A percentile compares a stretch with the other conserved stretches of the same genome.
phyloP scores from a whole-genome alignment of 2,797 vertebrate species.

The Rhadinocentrus ornatus region DNA sequence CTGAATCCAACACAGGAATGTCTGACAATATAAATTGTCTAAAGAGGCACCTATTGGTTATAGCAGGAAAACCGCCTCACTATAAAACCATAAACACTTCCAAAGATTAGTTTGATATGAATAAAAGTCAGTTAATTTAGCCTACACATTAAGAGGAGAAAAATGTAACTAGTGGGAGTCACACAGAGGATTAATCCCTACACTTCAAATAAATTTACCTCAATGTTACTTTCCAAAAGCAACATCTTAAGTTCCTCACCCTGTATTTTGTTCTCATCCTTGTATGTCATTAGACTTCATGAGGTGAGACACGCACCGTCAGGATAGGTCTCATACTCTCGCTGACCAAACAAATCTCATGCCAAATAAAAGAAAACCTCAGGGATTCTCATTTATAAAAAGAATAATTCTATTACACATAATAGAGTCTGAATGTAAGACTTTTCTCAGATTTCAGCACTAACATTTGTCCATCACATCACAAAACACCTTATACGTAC shows the following conservation, averaged over 20 bases:
- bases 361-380: not conserved
- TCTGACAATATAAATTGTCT: not conserved
- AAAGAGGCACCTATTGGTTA: not conserved
- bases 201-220: not conserved
- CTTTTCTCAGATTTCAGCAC: not conserved
- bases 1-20: not conserved
- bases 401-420: not conserved
- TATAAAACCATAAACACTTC: not conserved
- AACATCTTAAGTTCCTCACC: conserved; percentile 2
- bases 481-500: not conserved
- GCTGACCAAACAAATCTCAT: not conserved
- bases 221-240: not conserved
- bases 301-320: conserved; percentile 1
- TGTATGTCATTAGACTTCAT: not conserved
- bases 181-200: conserved; percentile 1
- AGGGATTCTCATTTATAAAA: not conserved
- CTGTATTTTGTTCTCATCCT: not conserved
- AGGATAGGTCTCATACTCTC: not conserved
- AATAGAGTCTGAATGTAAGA: not conserved
- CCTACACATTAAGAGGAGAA: too few species aligned
- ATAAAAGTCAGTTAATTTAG: not conserved
- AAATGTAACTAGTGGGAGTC: too few species aligned
- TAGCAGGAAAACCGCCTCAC: not conserved
- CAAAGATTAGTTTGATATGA: not conserved
- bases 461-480: conserved; percentile 13